These are phyloP conservation scores for Simalia tracyae DNA, from an alignment of 2,797 vertebrate species.

Conservation along the genomic window DNA sequence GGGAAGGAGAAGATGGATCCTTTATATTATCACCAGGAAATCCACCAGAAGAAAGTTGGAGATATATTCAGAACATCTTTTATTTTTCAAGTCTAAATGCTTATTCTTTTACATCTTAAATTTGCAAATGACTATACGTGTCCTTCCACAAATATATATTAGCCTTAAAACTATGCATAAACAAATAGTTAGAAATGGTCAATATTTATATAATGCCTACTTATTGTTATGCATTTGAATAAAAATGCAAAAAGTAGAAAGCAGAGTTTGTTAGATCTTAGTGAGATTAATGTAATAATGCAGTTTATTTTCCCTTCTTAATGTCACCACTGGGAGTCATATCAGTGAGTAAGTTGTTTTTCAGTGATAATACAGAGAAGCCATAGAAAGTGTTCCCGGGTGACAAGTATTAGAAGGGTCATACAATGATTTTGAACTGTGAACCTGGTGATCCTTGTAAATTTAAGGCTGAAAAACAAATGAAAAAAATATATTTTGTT, in stretches of 20 bases:
- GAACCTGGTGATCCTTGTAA: constrained; percentile 48
- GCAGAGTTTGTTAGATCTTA: constrained; percentile 5
- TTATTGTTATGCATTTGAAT: not conserved
- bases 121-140: not conserved
- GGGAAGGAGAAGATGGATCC: not conserved
- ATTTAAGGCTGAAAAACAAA: constrained; percentile 47
- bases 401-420: constrained; percentile 42
- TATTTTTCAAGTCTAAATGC: not conserved
- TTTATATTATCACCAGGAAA: not conserved
- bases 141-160: not conserved
- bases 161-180: not conserved
- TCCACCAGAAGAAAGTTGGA: not conserved
- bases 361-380: constrained; percentile 44
- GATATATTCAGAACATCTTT: not conserved
- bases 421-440: constrained; percentile 55
- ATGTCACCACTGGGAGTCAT: constrained; percentile 31
- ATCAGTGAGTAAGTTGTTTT: constrained; percentile 30
- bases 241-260: not conserved
- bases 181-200: not conserved
- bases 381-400: constrained; percentile 43
- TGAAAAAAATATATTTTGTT: constrained; percentile 19
- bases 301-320: constrained; percentile 18
- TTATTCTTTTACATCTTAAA: not conserved
- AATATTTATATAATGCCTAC: not conserved
- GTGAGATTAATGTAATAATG: constrained; percentile 8